phyloP scores from a whole-genome alignment of 2,113 vertebrate species.

The Grallaria varia region DNA sequence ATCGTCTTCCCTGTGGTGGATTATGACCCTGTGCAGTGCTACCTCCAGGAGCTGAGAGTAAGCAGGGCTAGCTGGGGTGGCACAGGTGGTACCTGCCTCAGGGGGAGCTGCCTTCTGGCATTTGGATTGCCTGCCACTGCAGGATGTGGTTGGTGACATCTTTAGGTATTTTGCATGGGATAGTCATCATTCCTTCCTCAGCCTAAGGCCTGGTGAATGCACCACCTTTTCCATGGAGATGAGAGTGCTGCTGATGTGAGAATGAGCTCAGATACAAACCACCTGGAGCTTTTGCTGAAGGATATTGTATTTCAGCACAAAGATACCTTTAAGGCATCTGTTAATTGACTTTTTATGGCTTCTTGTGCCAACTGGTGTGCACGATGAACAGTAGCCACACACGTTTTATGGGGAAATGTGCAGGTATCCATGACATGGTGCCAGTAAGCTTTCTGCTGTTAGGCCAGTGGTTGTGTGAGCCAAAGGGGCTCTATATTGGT shows the following conservation, averaged over 20 bases:
- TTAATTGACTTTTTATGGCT: background rate
- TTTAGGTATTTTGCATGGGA: background rate
- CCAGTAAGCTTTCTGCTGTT: background rate
- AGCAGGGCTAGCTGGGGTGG: background rate
- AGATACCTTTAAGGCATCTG: background rate
- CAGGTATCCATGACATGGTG: background rate
- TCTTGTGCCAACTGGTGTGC: background rate
- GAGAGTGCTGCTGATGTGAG: background rate
- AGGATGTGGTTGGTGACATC: background rate
- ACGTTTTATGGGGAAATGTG: accelerated
- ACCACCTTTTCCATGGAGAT: background rate
- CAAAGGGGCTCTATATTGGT: background rate
- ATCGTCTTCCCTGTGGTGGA: slow-evolving; percentile 85
- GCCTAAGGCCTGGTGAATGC: background rate
- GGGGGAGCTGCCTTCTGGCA: background rate
- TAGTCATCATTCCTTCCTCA: background rate
- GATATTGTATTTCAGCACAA: background rate
- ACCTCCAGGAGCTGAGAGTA: slow-evolving; percentile 88
- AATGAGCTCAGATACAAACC: background rate
- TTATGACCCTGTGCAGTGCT: slow-evolving; percentile 87
- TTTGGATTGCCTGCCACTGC: background rate
- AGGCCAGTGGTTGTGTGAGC: background rate
- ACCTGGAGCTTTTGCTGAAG: background rate
- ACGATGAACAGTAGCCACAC: background rate
- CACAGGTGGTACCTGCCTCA: too few relatives aligned